Base-by-base conservation (phyloP, 2,888 invertebrate species). In the Deroplatys truncata region DNA sequence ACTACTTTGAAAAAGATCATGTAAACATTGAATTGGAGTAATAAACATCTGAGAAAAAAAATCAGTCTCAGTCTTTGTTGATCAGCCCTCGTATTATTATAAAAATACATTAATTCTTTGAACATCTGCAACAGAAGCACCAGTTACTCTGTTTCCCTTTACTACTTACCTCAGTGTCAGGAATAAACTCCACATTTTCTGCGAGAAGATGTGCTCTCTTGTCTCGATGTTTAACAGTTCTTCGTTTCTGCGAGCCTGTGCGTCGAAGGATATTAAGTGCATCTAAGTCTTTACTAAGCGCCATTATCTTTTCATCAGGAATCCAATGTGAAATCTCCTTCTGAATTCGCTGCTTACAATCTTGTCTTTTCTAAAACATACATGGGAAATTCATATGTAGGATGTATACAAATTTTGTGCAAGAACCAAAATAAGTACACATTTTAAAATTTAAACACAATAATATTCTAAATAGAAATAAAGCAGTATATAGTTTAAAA, bases 231-330 rank as follows among this genome's bases (percentile, higher is more conserved):
- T 96, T 94, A 4, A 98, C 93, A 16, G 95, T 93, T 89, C 96
- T 96, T 91, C 97, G 96, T 93, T 98, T 98, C 92, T 98, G 98
- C 89, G 96, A 96, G 5, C 98, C 97, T 92, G 98, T 96, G 92
- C 96, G 95, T 90, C 97, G 94, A 89, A 98, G 93, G 56, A 98
- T 92, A 92, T 98, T 96, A 43, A 98, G 93, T 0, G 96, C 97
- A 94, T 98, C 98, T 0, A 95, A 93, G 91, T 94, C 94, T 92
- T 96, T 97, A 92, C 98, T 98, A 90, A 98, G 93, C 89, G 95
- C 95, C 93, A 97, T 95, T 0, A 98, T 92, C 93, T 98, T 99
- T 92, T 98, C 97, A 91, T 97, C 96, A 0, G 98, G 98, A 89
- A 98, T 93, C 95, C 97, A 96, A 93, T 96, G 96, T 15, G 95